These are phyloP conservation scores for Ailurus styani DNA, from an alignment of 2,113 vertebrate genomes.

Conservation along the genomic window DNA sequence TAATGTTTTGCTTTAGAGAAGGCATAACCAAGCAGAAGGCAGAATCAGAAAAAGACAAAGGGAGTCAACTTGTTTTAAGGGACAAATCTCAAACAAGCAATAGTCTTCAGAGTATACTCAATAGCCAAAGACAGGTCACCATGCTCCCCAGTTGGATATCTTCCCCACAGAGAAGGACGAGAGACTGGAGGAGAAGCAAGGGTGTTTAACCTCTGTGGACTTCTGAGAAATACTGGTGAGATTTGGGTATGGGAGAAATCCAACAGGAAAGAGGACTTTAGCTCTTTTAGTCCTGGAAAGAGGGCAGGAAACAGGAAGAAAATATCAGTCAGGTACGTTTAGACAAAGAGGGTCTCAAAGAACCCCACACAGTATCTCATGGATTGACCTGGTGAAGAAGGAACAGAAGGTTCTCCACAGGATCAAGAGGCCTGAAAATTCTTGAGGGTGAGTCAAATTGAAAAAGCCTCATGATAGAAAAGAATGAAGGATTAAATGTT, in stretches of 20 bases:
- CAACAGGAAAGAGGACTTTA: neutral
- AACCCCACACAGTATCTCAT: neutral
- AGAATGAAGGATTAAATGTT: neutral
- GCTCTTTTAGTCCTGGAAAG: neutral
- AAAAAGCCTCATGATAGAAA: neutral
- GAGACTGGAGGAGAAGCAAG: neutral
- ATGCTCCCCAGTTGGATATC: neutral
- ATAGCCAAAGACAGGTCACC: neutral
- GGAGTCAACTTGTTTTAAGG: neutral
- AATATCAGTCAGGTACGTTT: neutral
- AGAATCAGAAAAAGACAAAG: conserved; percentile 29
- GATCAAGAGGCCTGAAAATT: neutral
- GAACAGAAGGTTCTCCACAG: neutral
- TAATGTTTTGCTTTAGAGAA: conserved; percentile 21
- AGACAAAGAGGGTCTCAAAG: neutral
- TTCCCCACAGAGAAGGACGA: neutral
- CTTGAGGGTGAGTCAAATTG: neutral
- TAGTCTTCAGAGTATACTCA: neutral
- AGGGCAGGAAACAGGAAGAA: neutral
- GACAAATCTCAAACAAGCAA: neutral
- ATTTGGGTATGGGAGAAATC: neutral
- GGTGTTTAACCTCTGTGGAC: neutral
- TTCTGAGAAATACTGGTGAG: neutral
- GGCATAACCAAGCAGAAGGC: neutral
- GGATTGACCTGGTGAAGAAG: neutral